Conservation (phyloP, 2,888 invertebrate genomes). For the Oscheius sp. region DNA sequence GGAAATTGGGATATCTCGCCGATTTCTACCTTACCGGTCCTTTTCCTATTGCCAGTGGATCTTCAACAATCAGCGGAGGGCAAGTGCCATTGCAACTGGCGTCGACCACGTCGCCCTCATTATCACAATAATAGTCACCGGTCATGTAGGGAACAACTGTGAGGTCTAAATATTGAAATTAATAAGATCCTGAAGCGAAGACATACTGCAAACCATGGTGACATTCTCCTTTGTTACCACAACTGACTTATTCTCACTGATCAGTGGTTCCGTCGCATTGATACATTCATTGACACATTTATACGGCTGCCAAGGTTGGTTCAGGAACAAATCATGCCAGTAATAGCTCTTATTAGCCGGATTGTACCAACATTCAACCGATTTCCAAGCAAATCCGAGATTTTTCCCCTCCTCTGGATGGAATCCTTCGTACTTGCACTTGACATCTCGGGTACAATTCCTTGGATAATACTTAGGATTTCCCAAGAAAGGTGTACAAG, state of each 20-base stretch:
- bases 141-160: neutral
- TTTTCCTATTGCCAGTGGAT: neutral
- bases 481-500: neutral
- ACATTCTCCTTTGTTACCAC: neutral
- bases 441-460: neutral
- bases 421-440: neutral
- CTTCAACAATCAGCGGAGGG: neutral
- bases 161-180: neutral
- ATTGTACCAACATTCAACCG: neutral
- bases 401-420: neutral
- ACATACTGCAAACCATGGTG: neutral
- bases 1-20: no score
- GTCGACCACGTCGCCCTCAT: neutral
- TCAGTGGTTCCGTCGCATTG: neutral
- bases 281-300: slow-evolving; percentile 1
- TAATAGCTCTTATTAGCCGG: neutral
- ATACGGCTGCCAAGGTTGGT: neutral
- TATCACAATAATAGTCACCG: neutral
- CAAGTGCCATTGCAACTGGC: neutral
- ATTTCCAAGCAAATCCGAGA: neutral
- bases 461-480: neutral
- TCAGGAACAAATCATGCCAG: neutral
- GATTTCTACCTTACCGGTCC: neutral
- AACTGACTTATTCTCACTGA: neutral
- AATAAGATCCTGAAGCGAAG: neutral